Evolutionary conservation across 2,888 invertebrate genomes (phyloP).

Genomic region (Acleris laterana): DNA sequence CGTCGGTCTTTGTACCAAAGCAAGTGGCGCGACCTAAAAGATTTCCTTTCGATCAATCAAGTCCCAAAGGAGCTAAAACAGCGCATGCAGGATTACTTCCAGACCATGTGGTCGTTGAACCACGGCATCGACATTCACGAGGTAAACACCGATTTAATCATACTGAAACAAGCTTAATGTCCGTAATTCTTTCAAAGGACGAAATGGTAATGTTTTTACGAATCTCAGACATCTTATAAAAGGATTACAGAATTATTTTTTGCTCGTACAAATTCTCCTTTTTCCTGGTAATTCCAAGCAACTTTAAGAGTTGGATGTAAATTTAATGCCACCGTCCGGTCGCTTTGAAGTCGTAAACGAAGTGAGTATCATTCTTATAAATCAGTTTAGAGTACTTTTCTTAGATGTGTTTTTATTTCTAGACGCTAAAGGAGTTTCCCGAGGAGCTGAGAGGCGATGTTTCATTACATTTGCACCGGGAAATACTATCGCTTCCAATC

Average conservation of each 20-base stretch:
- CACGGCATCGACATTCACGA: constrained; percentile 98
- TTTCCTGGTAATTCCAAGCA: constrained; percentile 27
- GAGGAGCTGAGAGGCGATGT: constrained; percentile 98
- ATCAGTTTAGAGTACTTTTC: constrained; percentile 30
- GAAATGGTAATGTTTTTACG: constrained; percentile 28
- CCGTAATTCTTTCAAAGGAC: constrained; percentile 26
- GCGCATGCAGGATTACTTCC: constrained; percentile 98
- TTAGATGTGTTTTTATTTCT: constrained; percentile 54
- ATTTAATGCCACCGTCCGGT: constrained; percentile 41
- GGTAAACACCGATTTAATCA: constrained; percentile 80
- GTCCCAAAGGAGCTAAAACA: constrained; percentile 97
- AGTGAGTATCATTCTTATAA: constrained; percentile 35
- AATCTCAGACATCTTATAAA: constrained; percentile 29
- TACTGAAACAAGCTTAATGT: constrained; percentile 7
- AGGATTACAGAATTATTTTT: constrained; percentile 31
- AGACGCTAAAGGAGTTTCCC: constrained; percentile 98
- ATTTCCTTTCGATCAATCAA: constrained; percentile 96
- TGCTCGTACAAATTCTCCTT: constrained; percentile 22
- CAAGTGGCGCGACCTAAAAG: constrained; percentile 97
- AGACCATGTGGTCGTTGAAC: constrained; percentile 98
- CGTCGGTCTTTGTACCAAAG: constrained; percentile 96
- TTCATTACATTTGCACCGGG: constrained; percentile 97
- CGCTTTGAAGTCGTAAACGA: constrained; percentile 41
- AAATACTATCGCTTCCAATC: constrained; percentile 96
- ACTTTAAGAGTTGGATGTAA: constrained; percentile 37